Conservation (phyloP, 2,113 vertebrate species). For the Setophaga kirtlandii region DNA sequence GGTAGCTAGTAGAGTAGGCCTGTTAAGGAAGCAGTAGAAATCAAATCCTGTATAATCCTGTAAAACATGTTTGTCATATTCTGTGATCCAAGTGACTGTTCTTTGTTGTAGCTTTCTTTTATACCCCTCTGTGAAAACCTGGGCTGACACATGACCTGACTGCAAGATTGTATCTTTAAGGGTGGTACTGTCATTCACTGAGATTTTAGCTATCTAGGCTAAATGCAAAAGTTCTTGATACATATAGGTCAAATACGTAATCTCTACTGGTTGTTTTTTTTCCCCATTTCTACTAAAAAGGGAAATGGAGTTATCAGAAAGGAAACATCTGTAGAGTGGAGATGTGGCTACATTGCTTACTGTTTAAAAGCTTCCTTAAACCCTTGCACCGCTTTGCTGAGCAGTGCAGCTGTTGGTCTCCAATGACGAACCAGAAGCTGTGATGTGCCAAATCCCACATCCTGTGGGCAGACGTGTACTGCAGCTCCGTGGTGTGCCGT, state of each 20-base stretch:
- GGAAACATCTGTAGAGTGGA: not conserved
- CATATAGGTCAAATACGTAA: not conserved
- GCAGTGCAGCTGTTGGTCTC: not conserved
- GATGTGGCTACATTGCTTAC: rapidly evolving
- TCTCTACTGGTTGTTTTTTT: not conserved
- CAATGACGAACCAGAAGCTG: not conserved
- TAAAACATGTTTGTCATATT: not conserved
- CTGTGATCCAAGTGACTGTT: not conserved
- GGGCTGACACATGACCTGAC: not conserved
- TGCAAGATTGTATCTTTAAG: not conserved
- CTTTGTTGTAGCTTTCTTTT: not conserved
- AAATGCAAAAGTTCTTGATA: not conserved
- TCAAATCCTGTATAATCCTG: not conserved
- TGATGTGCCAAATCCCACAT: not conserved
- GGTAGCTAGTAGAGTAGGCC: not conserved
- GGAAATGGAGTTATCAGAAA: not conserved
- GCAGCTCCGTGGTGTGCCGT: not conserved
- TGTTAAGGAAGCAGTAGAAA: not conserved
- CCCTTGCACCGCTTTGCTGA: not conserved
- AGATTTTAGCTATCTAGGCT: not conserved
- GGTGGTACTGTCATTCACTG: not conserved
- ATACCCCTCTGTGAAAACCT: not conserved
- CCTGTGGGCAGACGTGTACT: rapidly evolving
- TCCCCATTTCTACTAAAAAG: not conserved
- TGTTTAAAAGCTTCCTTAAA: not conserved